phyloP scores from a whole-genome alignment of 2,888 invertebrate species.

The Dyspetes luteomarginatus region DNA sequence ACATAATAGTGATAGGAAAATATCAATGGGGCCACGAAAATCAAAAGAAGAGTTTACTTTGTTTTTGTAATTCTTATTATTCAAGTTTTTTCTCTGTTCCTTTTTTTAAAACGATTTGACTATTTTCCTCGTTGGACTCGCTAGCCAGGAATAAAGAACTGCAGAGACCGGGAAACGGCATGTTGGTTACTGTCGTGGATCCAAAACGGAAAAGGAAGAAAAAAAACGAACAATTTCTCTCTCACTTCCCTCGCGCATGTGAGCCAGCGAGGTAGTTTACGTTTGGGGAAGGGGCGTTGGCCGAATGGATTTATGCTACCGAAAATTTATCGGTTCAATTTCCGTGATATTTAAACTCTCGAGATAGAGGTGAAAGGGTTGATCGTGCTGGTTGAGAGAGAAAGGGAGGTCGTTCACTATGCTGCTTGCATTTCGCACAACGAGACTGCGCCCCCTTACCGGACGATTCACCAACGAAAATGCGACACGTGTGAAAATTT shows the following conservation, averaged over 20 bases:
- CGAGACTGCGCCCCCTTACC: background rate
- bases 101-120: conserved; percentile 40
- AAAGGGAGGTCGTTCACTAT: background rate
- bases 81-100: conserved; percentile 6
- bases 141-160: background rate
- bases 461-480: background rate
- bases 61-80: too few species aligned
- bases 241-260: conserved; percentile 9
- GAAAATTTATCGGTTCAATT: conserved; percentile 81
- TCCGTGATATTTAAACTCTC: conserved; percentile 78
- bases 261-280: conserved; percentile 70
- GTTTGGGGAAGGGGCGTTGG: conserved; percentile 65
- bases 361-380: conserved; percentile 33
- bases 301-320: conserved; percentile 74
- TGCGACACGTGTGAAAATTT: background rate
- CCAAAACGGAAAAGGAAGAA: conserved; percentile 29
- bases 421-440: background rate
- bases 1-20: too few species aligned
- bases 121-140: background rate
- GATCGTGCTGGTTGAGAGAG: conserved; percentile 6
- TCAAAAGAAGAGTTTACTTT: too few species aligned
- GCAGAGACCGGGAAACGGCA: conserved; percentile 4
- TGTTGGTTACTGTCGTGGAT: conserved; percentile 27
- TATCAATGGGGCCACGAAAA: too few species aligned
- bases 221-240: conserved; percentile 2